These are phyloP conservation scores for Zeugodacus cucurbitae DNA, from an alignment of 1,140 invertebrate species.

Conservation along the genomic window DNA sequence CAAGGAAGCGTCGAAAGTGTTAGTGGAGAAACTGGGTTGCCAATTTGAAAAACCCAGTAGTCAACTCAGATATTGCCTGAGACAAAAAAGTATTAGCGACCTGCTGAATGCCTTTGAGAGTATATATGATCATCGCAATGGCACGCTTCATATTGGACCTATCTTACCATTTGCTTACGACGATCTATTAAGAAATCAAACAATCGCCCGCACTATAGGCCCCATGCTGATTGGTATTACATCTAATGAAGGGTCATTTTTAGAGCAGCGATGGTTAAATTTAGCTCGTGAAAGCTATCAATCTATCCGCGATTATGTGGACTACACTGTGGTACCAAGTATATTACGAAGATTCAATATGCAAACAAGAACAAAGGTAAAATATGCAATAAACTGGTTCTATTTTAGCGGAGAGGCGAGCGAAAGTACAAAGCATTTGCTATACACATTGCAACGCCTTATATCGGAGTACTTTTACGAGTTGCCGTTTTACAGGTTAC, in stretches of 20 bases:
- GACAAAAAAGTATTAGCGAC: slow-evolving; percentile 69
- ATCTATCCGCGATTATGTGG: slow-evolving; percentile 68
- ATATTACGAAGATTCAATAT: neutral
- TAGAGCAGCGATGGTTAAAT: slow-evolving; percentile 69
- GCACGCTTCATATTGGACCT: slow-evolving; percentile 69
- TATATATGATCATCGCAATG: slow-evolving; percentile 70
- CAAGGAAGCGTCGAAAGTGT: slow-evolving; percentile 69
- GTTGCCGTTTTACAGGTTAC: slow-evolving; percentile 57
- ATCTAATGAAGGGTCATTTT: slow-evolving; percentile 71
- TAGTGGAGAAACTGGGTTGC: slow-evolving; percentile 70
- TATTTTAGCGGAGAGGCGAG: slow-evolving; percentile 58
- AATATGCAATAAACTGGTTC: slow-evolving; percentile 68
- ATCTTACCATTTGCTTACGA: slow-evolving; percentile 64
- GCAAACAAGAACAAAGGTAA: slow-evolving; percentile 50
- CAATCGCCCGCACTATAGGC: slow-evolving; percentile 54
- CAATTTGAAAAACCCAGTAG: slow-evolving; percentile 61
- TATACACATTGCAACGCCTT: slow-evolving; percentile 57
- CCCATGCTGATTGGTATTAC: slow-evolving; percentile 72
- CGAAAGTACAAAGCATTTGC: slow-evolving; percentile 47
- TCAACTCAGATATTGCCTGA: slow-evolving; percentile 70
- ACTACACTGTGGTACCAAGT: slow-evolving; percentile 63
- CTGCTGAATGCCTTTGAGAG: slow-evolving; percentile 71
- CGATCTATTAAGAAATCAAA: slow-evolving; percentile 65
- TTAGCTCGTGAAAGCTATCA: slow-evolving; percentile 67
- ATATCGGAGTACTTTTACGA: slow-evolving; percentile 61